Conservation (phyloP, 2,888 invertebrate genomes). For the Diarsia rubi region DNA sequence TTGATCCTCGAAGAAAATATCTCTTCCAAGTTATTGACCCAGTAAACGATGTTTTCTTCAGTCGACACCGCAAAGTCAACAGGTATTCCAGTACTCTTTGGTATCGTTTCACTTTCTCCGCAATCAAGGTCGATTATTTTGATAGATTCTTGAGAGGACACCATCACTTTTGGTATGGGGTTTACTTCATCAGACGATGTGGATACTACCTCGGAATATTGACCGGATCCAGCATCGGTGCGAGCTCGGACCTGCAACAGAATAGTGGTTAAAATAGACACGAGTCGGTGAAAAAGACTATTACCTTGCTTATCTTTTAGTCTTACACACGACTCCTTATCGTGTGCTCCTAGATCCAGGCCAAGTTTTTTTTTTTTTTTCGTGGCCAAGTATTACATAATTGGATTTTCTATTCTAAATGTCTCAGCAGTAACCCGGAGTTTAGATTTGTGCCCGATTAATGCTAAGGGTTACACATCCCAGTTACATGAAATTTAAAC, state of each 20-base stretch:
- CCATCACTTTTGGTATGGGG: conserved; percentile 95
- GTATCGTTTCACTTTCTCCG: conserved; percentile 90
- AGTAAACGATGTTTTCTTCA: conserved; percentile 94
- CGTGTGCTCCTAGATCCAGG: background rate
- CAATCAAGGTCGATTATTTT: conserved; percentile 95
- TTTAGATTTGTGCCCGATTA: background rate
- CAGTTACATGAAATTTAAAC: background rate
- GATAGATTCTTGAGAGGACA: conserved; percentile 94
- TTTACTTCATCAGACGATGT: conserved; percentile 92
- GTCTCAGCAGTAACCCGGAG: background rate
- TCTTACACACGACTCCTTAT: background rate
- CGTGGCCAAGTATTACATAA: background rate
- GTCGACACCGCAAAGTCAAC: conserved; percentile 93
- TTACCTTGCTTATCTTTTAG: background rate
- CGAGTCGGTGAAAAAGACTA: no score
- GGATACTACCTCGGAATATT: conserved; percentile 92
- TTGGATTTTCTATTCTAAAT: background rate
- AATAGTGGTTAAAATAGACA: background rate
- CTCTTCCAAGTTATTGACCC: conserved; percentile 95
- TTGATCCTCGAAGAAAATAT: conserved; percentile 92
- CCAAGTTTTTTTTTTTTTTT: no score
- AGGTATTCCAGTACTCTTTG: conserved; percentile 93
- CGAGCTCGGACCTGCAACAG: conserved; percentile 93
- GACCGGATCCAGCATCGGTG: conserved; percentile 95
- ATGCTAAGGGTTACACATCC: background rate